These are phyloP conservation scores for Danio tinwini DNA, from an alignment of 2,797 vertebrate genomes.

Conservation along the genomic window DNA sequence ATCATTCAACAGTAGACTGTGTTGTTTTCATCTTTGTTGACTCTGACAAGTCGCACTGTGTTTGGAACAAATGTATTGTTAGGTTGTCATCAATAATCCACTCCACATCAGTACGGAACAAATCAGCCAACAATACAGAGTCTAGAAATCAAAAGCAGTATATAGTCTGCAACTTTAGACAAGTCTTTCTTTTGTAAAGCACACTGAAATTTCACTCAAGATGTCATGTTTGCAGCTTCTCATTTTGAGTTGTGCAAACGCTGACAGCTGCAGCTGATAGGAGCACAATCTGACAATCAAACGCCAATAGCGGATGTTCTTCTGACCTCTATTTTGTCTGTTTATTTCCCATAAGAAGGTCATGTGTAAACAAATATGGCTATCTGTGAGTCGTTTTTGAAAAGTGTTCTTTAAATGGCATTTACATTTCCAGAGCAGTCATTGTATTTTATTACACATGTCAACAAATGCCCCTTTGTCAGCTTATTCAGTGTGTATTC, in stretches of 20 bases:
- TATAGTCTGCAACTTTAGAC: background rate
- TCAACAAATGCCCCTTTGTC: background rate
- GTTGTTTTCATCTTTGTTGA: constrained; percentile 35
- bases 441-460: background rate
- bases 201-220: background rate
- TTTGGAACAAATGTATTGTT: constrained; percentile 14
- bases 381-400: background rate
- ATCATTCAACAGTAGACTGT: constrained; percentile 1
- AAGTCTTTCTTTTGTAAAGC: background rate
- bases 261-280: background rate
- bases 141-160: background rate
- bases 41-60: background rate
- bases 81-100: constrained; percentile 30
- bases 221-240: background rate
- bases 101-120: constrained; percentile 4
- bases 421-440: background rate
- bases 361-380: background rate
- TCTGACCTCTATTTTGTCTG: background rate
- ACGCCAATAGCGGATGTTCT: background rate
- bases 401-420: background rate
- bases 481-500: background rate
- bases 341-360: background rate
- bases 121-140: background rate
- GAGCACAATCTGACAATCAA: background rate
- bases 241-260: background rate